These are phyloP conservation scores for Tetrax tetrax DNA, from an alignment of 2,113 vertebrate species.

Conservation along the genomic window DNA sequence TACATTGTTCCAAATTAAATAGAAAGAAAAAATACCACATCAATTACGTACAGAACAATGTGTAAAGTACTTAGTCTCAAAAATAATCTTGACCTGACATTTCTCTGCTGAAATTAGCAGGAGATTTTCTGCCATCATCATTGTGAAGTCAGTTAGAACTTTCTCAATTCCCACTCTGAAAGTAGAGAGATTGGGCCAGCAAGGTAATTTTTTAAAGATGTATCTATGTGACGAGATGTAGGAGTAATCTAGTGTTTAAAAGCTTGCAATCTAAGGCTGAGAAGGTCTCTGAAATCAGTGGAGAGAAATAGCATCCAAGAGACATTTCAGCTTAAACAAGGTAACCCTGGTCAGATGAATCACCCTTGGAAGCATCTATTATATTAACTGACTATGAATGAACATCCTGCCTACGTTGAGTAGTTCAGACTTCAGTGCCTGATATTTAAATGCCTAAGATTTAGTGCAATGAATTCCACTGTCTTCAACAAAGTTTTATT, in stretches of 20 bases:
- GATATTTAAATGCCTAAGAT: neutral
- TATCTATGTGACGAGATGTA: neutral
- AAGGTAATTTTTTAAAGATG: neutral
- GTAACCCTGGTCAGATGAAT: neutral
- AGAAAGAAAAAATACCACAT: neutral
- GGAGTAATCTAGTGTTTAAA: neutral
- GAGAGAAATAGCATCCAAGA: neutral
- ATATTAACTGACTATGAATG: neutral
- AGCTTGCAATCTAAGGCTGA: neutral
- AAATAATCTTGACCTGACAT: neutral
- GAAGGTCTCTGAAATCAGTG: neutral
- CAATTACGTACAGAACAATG: neutral
- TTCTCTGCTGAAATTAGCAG: neutral
- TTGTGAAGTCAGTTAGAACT: neutral
- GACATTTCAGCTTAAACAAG: neutral
- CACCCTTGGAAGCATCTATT: neutral
- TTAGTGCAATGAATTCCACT: neutral
- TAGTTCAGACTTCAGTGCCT: neutral
- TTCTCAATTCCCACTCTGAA: neutral
- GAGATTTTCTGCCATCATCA: neutral
- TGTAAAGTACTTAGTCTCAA: neutral
- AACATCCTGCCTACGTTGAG: neutral
- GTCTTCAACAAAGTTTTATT: neutral
- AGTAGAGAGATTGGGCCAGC: neutral
- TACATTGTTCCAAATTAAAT: neutral